phyloP scores from a whole-genome alignment of 2,797 vertebrate species.

The Coilia nasus region DNA sequence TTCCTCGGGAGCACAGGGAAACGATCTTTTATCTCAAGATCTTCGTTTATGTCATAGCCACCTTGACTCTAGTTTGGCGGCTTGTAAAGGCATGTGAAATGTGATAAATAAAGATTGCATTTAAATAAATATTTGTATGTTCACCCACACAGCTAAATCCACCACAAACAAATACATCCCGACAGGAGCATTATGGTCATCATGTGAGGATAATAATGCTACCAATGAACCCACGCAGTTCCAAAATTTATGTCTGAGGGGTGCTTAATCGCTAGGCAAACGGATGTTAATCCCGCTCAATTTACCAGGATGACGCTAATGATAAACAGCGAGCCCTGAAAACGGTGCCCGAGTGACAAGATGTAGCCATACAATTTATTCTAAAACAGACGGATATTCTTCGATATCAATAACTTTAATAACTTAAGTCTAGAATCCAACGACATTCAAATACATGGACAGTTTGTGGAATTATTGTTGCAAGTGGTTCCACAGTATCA shows the following conservation, averaged over 20 bases:
- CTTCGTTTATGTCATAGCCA: neutral
- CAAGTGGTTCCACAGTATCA: slow-evolving; percentile 57
- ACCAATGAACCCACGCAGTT: neutral
- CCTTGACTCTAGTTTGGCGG: neutral
- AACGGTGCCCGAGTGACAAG: neutral
- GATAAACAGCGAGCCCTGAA: neutral
- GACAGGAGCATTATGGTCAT: neutral
- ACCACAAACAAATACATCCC: neutral
- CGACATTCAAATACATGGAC: neutral
- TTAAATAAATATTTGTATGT: neutral
- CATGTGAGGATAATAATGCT: neutral
- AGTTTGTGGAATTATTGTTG: slow-evolving; percentile 7
- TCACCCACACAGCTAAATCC: neutral
- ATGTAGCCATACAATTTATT: neutral
- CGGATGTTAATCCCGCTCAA: neutral
- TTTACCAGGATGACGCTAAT: neutral
- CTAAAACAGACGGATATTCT: neutral
- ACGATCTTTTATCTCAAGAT: neutral
- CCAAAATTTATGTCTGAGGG: neutral
- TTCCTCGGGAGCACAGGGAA: neutral
- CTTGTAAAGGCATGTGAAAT: neutral
- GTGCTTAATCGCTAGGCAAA: neutral
- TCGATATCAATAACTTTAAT: slow-evolving; percentile 1
- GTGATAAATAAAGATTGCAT: neutral
- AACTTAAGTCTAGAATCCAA: neutral